Evolutionary conservation across 1,140 invertebrate genomes (phyloP).

Genomic region (Neodiprion fabricii): DNA sequence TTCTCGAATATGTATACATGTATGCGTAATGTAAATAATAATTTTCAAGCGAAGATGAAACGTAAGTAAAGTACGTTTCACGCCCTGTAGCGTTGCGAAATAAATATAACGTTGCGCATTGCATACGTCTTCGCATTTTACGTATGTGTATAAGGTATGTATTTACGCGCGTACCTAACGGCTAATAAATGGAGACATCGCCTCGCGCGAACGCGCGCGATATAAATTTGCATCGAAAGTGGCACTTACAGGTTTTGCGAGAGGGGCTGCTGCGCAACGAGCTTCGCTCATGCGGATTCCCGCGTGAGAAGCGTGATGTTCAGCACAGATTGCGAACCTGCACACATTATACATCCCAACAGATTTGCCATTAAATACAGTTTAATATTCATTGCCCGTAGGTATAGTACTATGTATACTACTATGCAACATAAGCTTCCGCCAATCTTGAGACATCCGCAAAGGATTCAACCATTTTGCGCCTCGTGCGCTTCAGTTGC

Average conservation of each 20-base stretch:
- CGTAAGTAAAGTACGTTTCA: neutral
- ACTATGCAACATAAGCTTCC: neutral
- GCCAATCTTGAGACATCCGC: neutral
- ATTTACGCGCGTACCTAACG: neutral
- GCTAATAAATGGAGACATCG: neutral
- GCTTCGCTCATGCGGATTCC: too few species aligned
- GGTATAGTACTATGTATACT: neutral
- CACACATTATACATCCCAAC: slow-evolving; percentile 36
- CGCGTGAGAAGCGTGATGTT: neutral
- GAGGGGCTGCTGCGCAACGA: too few species aligned
- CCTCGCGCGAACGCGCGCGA: slow-evolving; percentile 30
- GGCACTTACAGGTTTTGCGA: slow-evolving; percentile 49
- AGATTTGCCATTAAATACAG: slow-evolving; percentile 48
- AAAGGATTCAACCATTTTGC: too few species aligned
- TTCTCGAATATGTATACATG: too few species aligned
- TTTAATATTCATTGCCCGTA: neutral
- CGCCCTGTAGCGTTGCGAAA: neutral
- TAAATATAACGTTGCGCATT: neutral
- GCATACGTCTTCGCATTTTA: neutral
- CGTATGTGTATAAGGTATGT: neutral
- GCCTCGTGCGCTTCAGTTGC: too few species aligned
- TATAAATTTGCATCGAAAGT: slow-evolving; percentile 62
- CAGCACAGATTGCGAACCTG: slow-evolving; percentile 45
- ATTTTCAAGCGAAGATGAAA: neutral
- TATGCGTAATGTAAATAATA: too few species aligned